phyloP scores from a whole-genome alignment of 2,888 invertebrate species.

The Leucophenga maculata region DNA sequence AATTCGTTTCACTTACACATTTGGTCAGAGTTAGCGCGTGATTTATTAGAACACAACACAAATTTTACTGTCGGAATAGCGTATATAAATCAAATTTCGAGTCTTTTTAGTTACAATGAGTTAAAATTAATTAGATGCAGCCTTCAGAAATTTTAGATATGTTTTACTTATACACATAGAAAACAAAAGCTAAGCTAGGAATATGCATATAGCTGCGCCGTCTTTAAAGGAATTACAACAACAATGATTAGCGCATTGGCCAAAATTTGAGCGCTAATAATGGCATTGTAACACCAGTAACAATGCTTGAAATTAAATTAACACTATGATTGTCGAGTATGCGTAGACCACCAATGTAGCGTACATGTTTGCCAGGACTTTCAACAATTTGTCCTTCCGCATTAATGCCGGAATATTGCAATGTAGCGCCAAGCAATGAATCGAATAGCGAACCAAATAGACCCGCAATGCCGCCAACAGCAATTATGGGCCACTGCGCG shows the following conservation, averaged over 20 bases:
- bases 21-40: no score
- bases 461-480: slow-evolving; percentile 82
- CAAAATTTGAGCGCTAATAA: slow-evolving; percentile 76
- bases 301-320: slow-evolving; percentile 85
- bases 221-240: not conserved
- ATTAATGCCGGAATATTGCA: slow-evolving; percentile 89
- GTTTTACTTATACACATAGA: not conserved
- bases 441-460: slow-evolving; percentile 87
- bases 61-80: no score
- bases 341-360: slow-evolving; percentile 83
- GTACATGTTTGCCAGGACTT: slow-evolving; percentile 79
- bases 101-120: no score
- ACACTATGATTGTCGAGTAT: slow-evolving; percentile 91
- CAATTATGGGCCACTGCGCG: slow-evolving; percentile 85
- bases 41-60: no score
- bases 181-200: not conserved
- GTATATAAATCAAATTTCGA: not conserved
- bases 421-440: slow-evolving; percentile 86
- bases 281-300: slow-evolving; percentile 82
- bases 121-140: no score
- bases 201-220: slow-evolving; percentile 8
- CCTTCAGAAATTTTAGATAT: not conserved
- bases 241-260: slow-evolving; percentile 68
- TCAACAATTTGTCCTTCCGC: slow-evolving; percentile 81
- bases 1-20: no score